Evolutionary conservation across 2,113 vertebrate genomes (phyloP).

Genomic region (Calyptomena viridis): DNA sequence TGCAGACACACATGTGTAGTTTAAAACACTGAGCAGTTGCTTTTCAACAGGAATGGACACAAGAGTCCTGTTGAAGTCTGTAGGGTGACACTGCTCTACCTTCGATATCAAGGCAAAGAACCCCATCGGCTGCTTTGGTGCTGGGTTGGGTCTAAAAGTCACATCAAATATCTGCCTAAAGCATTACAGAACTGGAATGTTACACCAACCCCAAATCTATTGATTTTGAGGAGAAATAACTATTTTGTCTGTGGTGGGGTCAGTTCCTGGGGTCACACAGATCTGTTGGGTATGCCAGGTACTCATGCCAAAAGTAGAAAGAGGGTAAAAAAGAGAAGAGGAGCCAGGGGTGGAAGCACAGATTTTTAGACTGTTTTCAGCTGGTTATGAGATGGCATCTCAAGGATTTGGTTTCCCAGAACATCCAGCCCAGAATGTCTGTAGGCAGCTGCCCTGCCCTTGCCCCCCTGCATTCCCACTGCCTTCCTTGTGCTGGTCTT

Average conservation of each 20-base stretch:
- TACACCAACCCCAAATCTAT: not conserved
- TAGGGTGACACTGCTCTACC: not conserved
- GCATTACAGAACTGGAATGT: not conserved
- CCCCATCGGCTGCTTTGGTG: not conserved
- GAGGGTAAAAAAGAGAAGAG: not conserved
- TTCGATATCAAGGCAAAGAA: not conserved
- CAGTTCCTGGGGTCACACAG: not conserved
- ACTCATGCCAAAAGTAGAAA: not conserved
- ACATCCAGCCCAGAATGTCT: not conserved
- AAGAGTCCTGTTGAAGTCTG: not conserved
- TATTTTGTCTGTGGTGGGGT: not conserved
- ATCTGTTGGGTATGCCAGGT: not conserved
- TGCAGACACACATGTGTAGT: not conserved
- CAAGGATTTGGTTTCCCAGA: not conserved
- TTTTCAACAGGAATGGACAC: not conserved
- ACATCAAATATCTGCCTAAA: not conserved
- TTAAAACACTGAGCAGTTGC: not conserved
- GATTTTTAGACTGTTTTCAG: not conserved
- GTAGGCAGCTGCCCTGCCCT: not conserved
- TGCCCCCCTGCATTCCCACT: not conserved
- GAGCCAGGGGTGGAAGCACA: not conserved
- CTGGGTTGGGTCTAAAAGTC: not conserved
- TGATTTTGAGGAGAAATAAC: not conserved
- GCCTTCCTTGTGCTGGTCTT: not conserved
- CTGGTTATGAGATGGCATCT: not conserved